phyloP scores from a whole-genome alignment of 2,888 invertebrate species.

The Polydrusus cervinus region DNA sequence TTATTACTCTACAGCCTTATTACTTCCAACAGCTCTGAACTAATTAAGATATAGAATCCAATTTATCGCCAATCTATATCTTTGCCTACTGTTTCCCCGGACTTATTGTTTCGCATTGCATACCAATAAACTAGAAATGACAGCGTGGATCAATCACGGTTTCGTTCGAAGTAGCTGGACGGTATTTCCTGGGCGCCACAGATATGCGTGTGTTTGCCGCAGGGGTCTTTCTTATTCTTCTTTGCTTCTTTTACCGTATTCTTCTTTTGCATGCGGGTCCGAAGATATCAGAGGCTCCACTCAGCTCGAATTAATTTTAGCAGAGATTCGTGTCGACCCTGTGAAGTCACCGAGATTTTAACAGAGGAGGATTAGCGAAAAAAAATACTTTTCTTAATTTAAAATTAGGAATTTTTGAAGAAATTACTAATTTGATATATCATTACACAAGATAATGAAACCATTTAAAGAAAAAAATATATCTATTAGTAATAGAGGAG shows the following conservation, averaged over 20 bases:
- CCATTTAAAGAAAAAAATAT: too few relatives aligned
- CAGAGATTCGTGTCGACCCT: slow-evolving; percentile 30
- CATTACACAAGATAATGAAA: too few relatives aligned
- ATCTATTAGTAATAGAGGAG: too few relatives aligned
- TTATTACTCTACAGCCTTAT: too few relatives aligned
- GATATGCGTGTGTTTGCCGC: slow-evolving; percentile 59
- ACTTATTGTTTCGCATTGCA: slow-evolving; percentile 52
- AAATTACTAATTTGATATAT: too few relatives aligned
- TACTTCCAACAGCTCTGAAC: too few relatives aligned
- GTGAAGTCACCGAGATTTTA: slow-evolving; percentile 11
- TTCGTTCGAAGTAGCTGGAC: slow-evolving; percentile 46
- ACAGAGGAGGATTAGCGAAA: slow-evolving; percentile 20
- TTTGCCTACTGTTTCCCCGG: slow-evolving; percentile 48
- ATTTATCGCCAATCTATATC: slow-evolving; percentile 45
- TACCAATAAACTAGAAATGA: slow-evolving; percentile 54
- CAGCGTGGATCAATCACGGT: slow-evolving; percentile 54
- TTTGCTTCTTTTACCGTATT: slow-evolving; percentile 21
- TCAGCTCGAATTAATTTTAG: slow-evolving; percentile 58
- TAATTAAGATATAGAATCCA: too few relatives aligned
- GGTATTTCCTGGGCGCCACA: slow-evolving; percentile 59
- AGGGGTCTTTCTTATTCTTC: slow-evolving; percentile 44
- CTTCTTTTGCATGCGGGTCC: slow-evolving; percentile 43
- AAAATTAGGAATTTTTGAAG: too few relatives aligned
- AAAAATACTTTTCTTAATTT: neutral
- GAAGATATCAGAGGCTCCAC: slow-evolving; percentile 45